These are phyloP conservation scores for Eretmocerus hayati DNA, from an alignment of 2,888 invertebrate species.

Conservation along the genomic window DNA sequence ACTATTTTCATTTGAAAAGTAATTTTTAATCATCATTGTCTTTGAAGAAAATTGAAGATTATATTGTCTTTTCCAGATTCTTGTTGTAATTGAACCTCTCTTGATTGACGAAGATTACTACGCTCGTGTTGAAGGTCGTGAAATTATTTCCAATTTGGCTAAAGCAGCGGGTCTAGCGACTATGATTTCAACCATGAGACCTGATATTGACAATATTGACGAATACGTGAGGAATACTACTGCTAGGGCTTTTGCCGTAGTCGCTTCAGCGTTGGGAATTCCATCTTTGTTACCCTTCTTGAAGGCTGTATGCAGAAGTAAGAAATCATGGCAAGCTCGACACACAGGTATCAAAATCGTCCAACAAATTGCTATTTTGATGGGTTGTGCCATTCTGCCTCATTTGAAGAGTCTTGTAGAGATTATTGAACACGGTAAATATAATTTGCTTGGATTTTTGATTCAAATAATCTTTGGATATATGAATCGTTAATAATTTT, in stretches of 20 bases:
- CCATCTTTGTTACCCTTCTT: slow-evolving; percentile 95
- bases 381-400: slow-evolving; percentile 99
- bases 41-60: neutral
- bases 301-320: slow-evolving; percentile 97
- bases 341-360: slow-evolving; percentile 99
- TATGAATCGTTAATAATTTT: slow-evolving; percentile 10
- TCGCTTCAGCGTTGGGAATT: slow-evolving; percentile 96
- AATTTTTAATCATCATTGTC: neutral
- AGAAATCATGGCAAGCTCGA: slow-evolving; percentile 98
- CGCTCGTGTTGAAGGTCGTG: slow-evolving; percentile 97
- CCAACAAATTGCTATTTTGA: slow-evolving; percentile 98
- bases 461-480: neutral
- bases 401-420: slow-evolving; percentile 97
- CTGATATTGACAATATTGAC: slow-evolving; percentile 99
- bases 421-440: slow-evolving; percentile 93
- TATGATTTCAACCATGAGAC: slow-evolving; percentile 99
- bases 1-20: slow-evolving; percentile 3
- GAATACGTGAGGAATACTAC: slow-evolving; percentile 99
- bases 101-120: slow-evolving; percentile 99
- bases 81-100: slow-evolving; percentile 97
- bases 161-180: slow-evolving; percentile 99
- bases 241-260: slow-evolving; percentile 99
- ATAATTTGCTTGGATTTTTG: neutral
- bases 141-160: slow-evolving; percentile 97
- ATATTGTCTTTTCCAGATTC: slow-evolving; percentile 55